Conservation (phyloP, 2,888 invertebrate genomes). For the Cantharis rufa region DNA sequence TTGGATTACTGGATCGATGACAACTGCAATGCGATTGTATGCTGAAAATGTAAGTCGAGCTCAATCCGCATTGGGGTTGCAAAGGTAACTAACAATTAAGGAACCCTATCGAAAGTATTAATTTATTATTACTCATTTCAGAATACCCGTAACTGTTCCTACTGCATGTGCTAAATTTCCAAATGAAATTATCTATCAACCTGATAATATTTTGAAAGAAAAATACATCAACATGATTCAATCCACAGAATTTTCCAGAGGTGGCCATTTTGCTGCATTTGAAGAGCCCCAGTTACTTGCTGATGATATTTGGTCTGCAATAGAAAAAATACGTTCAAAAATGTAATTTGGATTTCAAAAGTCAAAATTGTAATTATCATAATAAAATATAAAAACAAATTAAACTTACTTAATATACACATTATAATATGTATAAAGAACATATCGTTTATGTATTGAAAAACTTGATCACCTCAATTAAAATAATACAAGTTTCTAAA, state of each 20-base stretch:
- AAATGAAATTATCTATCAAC: constrained; percentile 65
- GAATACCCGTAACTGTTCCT: constrained; percentile 68
- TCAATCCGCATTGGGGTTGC: constrained; percentile 42
- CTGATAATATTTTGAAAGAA: constrained; percentile 62
- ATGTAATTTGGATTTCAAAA: background rate
- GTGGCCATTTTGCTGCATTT: constrained; percentile 87
- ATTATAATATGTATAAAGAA: too few relatives aligned
- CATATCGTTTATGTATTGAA: too few relatives aligned
- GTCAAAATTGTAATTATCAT: too few relatives aligned
- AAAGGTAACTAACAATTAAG: background rate
- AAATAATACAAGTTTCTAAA: too few relatives aligned
- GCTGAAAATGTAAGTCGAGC: constrained; percentile 60
- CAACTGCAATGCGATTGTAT: constrained; percentile 75
- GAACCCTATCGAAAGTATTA: background rate
- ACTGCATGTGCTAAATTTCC: constrained; percentile 75
- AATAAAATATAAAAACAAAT: too few relatives aligned
- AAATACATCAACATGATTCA: constrained; percentile 72
- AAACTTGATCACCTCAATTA: too few relatives aligned
- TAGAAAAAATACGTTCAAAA: constrained; percentile 56
- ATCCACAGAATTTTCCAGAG: constrained; percentile 66
- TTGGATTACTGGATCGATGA: constrained; percentile 74
- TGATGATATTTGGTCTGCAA: constrained; percentile 69
- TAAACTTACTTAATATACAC: too few relatives aligned
- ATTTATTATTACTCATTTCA: constrained; percentile 10
- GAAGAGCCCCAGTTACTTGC: constrained; percentile 76